Evolutionary conservation across 2,113 vertebrate species (phyloP).

Genomic region (Anoura caudifer): DNA sequence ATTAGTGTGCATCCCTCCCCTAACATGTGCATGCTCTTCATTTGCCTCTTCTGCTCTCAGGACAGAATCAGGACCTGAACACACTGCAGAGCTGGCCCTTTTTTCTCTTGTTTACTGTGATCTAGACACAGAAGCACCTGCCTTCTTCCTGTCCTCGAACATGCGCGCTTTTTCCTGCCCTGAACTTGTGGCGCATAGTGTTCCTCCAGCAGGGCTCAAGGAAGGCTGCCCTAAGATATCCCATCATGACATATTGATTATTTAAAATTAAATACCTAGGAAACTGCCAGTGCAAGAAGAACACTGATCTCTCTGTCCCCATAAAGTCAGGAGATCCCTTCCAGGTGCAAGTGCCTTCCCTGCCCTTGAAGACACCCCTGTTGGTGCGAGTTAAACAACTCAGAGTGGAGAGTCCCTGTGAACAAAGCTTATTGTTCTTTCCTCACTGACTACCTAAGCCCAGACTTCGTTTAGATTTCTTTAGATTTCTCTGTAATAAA

Average conservation of each 20-base stretch:
- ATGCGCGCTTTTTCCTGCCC: background rate
- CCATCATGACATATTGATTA: background rate
- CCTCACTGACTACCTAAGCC: background rate
- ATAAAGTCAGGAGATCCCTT: background rate
- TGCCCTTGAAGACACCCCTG: background rate
- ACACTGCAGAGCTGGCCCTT: rapidly evolving
- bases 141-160: background rate
- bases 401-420: background rate
- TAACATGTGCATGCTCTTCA: background rate
- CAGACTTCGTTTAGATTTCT: background rate
- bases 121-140: background rate
- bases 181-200: background rate
- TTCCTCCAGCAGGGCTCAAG: no score
- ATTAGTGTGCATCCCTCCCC: background rate
- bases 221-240: background rate
- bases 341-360: background rate
- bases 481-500: background rate
- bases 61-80: background rate
- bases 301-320: background rate
- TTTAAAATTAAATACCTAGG: background rate
- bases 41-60: background rate
- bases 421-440: background rate
- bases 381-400: background rate
- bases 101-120: background rate
- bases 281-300: background rate